Evolutionary conservation across 2,888 invertebrate species (phyloP).

Genomic region (Herminia tarsipennalis): DNA sequence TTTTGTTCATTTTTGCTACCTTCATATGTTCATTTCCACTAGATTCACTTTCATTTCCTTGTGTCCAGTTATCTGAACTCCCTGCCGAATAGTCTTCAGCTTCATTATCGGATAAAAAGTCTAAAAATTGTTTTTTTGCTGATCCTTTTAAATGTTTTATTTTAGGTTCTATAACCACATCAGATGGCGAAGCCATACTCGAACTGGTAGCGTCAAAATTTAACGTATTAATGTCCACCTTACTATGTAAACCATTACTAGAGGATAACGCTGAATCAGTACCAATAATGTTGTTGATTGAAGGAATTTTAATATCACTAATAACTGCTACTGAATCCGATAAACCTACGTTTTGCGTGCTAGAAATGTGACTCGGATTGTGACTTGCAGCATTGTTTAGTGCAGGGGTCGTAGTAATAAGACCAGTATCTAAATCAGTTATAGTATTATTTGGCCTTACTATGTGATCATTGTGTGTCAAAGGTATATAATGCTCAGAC

Average conservation of each 20-base stretch:
- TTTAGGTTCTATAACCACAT: no score
- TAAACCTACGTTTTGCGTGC: no score
- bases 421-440: not conserved
- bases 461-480: not conserved
- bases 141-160: not conserved
- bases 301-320: no score
- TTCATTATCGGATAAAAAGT: slow-evolving; percentile 19
- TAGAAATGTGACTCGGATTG: not conserved
- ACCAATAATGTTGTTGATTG: no score
- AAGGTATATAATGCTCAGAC: no score
- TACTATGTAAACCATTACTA: no score
- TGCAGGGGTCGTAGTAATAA: not conserved
- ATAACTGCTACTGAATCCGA: no score
- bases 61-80: slow-evolving; percentile 11
- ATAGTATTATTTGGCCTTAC: not conserved
- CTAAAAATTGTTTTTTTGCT: slow-evolving; percentile 14
- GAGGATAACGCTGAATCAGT: no score
- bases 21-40: not conserved
- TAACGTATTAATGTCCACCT: no score
- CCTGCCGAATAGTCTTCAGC: slow-evolving; percentile 22
- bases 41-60: slow-evolving; percentile 3
- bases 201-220: not conserved
- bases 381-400: not conserved
- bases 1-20: not conserved
- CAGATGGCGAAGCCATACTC: not conserved